Conservation (phyloP, 1,140 invertebrate genomes). For the Hyles vespertilio region DNA sequence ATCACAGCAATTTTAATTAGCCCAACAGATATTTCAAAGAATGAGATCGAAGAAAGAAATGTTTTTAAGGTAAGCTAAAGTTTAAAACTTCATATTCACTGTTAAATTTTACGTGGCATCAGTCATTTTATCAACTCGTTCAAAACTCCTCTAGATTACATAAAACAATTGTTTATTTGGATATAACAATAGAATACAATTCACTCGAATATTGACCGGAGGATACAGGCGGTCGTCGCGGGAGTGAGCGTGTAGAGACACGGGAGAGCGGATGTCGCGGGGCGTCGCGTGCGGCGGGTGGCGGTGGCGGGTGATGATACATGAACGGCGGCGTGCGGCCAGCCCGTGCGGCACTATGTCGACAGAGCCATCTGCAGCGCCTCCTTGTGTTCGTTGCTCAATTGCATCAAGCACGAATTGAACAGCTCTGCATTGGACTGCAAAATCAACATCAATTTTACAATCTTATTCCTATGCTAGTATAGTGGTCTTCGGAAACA, state of each 20-base stretch:
- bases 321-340: neutral
- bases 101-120: slow-evolving; percentile 21
- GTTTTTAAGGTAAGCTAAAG: neutral
- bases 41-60: slow-evolving; percentile 55
- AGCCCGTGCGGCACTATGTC: slow-evolving; percentile 36
- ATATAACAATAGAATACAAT: neutral
- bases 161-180: neutral
- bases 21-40: slow-evolving; percentile 46
- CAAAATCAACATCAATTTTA: neutral
- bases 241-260: slow-evolving; percentile 22
- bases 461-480: too few relatives aligned
- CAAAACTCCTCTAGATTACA: slow-evolving; percentile 15
- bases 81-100: neutral
- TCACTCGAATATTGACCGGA: slow-evolving; percentile 5
- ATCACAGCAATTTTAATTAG: slow-evolving; percentile 70
- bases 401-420: slow-evolving; percentile 85
- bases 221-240: slow-evolving; percentile 20
- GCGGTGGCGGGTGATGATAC: slow-evolving; percentile 24
- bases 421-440: slow-evolving; percentile 86
- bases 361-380: slow-evolving; percentile 83
- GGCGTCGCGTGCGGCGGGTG: neutral
- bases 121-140: slow-evolving; percentile 23
- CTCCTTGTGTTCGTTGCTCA: slow-evolving; percentile 88
- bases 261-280: slow-evolving; percentile 20
- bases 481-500: too few relatives aligned